phyloP scores from a whole-genome alignment of 1,140 invertebrate species.

The Streblospio benedicti region DNA sequence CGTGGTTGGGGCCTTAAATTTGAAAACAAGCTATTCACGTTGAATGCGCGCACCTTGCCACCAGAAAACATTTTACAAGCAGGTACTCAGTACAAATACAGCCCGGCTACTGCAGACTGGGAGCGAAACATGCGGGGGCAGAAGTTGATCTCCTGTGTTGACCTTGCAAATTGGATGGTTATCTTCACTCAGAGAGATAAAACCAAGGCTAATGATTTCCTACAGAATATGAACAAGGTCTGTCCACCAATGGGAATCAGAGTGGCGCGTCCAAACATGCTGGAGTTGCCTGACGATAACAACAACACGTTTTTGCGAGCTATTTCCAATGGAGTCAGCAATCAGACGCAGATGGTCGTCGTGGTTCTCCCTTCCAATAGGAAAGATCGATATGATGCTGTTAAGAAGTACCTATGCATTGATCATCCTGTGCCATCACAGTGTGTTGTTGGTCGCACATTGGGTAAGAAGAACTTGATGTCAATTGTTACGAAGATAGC shows the following conservation, averaged over 20 bases:
- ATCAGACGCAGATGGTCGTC: conserved; percentile 48
- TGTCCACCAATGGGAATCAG: conserved; percentile 59
- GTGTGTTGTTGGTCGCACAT: conserved; percentile 58
- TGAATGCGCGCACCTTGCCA: conserved; percentile 57
- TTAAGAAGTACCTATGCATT: conserved; percentile 79
- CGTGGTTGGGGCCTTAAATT: conserved; percentile 69
- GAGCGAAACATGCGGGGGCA: conserved; percentile 48
- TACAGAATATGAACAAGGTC: conserved; percentile 54
- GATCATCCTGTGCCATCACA: conserved; percentile 63
- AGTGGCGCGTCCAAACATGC: conserved; percentile 50
- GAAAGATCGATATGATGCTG: conserved; percentile 75
- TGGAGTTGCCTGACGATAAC: conserved; percentile 28
- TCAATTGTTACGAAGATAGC: conserved; percentile 25
- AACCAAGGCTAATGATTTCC: conserved; percentile 54
- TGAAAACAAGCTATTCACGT: conserved; percentile 31
- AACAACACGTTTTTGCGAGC: conserved; percentile 30
- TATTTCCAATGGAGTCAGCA: conserved; percentile 23
- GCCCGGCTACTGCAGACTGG: conserved; percentile 60
- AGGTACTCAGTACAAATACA: conserved; percentile 1
- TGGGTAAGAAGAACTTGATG: conserved; percentile 48
- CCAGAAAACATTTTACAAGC: conserved; percentile 55
- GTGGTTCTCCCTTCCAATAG: conserved; percentile 68
- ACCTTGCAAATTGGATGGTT: conserved; percentile 60
- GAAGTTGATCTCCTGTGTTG: conserved; percentile 46
- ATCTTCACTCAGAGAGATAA: conserved; percentile 57